A percentile compares a stretch with the other conserved stretches of the same genome.
Conservation (phyloP, 2,888 invertebrate genomes). For the Cotesia congregata region DNA sequence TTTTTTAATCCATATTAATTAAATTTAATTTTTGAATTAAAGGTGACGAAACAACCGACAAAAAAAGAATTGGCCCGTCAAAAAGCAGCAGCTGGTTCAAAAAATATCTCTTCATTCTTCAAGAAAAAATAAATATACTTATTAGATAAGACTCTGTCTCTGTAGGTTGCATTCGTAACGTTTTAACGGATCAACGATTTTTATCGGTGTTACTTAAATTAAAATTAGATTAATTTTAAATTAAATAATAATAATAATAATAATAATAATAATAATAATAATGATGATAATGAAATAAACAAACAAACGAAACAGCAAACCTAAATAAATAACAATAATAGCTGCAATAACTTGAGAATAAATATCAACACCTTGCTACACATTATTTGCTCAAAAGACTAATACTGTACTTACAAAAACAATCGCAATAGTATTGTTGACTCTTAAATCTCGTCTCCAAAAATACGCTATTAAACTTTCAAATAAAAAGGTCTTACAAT, state of each 20-base stretch:
- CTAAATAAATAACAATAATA: neutral
- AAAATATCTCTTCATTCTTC: conserved; percentile 86
- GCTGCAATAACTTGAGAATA: neutral
- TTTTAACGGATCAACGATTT: conserved; percentile 40
- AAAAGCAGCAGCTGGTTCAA: conserved; percentile 85
- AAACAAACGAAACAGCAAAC: conserved; percentile 41
- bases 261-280: neutral
- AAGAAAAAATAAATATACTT: conserved; percentile 74
- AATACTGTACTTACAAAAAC: conserved; percentile 15
- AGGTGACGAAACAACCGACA: conserved; percentile 72
- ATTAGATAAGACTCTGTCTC: conserved; percentile 29
- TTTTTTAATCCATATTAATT: conserved; percentile 3
- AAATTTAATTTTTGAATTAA: neutral
- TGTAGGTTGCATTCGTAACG: conserved; percentile 31
- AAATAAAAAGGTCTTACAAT: neutral
- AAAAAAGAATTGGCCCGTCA: conserved; percentile 83
- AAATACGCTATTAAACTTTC: neutral
- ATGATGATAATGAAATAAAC: neutral
- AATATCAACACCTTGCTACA: neutral
- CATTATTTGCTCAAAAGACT: neutral
- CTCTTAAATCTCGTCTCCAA: conserved; percentile 16
- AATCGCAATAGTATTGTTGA: conserved; percentile 17
- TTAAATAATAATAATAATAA: neutral
- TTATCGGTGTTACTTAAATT: conserved; percentile 44
- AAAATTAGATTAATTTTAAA: conserved; percentile 17